These are phyloP conservation scores for Arion vulgaris DNA, from an alignment of 1,140 invertebrate genomes.

Conservation along the genomic window DNA sequence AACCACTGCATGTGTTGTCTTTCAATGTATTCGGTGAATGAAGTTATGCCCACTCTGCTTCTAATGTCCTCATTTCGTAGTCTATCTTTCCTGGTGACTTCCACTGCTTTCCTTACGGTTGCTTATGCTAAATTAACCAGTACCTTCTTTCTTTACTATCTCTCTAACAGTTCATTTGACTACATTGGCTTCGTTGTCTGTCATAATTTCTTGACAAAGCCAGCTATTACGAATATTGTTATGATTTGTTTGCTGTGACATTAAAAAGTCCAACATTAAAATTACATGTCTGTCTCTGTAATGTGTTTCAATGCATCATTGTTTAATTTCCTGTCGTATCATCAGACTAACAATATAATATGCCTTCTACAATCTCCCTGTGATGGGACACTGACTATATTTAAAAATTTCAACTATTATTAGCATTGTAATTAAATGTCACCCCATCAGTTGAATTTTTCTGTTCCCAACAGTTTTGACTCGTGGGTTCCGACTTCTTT, in stretches of 20 bases:
- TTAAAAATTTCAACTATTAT: background rate
- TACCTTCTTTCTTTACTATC: too few relatives aligned
- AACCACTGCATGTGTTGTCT: too few relatives aligned
- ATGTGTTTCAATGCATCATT: background rate
- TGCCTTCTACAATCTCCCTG: background rate
- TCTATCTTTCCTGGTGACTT: too few relatives aligned
- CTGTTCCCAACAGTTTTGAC: background rate
- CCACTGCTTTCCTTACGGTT: too few relatives aligned
- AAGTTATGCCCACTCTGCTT: too few relatives aligned
- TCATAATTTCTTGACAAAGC: too few relatives aligned
- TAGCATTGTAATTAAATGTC: background rate
- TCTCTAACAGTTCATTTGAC: too few relatives aligned
- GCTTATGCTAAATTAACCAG: too few relatives aligned
- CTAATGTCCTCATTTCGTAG: too few relatives aligned
- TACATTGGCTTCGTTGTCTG: too few relatives aligned
- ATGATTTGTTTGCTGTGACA: background rate
- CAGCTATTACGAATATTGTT: too few relatives aligned
- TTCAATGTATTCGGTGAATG: too few relatives aligned
- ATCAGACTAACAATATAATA: background rate
- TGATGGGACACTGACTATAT: background rate
- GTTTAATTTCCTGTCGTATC: background rate
- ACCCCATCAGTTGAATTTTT: background rate
- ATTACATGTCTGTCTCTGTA: background rate
- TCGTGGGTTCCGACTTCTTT: background rate
- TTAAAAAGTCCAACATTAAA: background rate